Evolutionary conservation across 2,113 vertebrate species (phyloP).

Genomic region (Rhodinocichla rosea): DNA sequence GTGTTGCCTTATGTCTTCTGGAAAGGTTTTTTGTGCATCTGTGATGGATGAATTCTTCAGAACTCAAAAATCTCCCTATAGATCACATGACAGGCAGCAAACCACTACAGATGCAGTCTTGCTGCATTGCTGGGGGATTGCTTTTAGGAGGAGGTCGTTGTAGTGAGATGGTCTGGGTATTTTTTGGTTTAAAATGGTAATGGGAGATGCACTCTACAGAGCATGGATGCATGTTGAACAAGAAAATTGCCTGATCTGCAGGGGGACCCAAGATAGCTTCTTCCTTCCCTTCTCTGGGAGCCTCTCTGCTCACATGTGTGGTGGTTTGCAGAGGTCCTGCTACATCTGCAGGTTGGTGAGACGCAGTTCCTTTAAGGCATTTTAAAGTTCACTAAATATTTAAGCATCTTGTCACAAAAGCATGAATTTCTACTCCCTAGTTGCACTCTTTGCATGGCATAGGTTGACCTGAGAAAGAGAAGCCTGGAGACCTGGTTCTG

Average conservation of each 20-base stretch:
- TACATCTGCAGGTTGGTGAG: not conserved
- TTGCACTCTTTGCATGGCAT: not conserved
- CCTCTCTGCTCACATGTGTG: accelerated
- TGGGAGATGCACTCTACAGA: not conserved
- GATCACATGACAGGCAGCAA: not conserved
- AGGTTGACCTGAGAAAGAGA: not conserved
- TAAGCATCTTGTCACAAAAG: not conserved
- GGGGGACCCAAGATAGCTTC: not conserved
- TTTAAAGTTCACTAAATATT: not conserved
- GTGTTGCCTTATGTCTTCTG: not conserved
- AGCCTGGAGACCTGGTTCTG: not conserved
- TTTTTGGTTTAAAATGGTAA: not conserved
- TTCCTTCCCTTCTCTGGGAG: not conserved
- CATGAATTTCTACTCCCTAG: not conserved
- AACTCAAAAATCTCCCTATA: not conserved
- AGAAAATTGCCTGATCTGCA: not conserved
- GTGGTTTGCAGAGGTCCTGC: not conserved
- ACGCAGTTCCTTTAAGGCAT: not conserved
- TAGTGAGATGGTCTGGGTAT: not conserved
- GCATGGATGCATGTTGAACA: not conserved
- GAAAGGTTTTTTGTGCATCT: not conserved
- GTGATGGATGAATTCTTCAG: not conserved
- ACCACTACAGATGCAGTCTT: not conserved
- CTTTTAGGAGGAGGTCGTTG: not conserved
- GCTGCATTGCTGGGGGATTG: not conserved